Percentiles rank a stretch among this genome's conserved stretches.
Conservation (phyloP, 92 coral and sea anemone genomes). For the Virgularia gustaviana region DNA sequence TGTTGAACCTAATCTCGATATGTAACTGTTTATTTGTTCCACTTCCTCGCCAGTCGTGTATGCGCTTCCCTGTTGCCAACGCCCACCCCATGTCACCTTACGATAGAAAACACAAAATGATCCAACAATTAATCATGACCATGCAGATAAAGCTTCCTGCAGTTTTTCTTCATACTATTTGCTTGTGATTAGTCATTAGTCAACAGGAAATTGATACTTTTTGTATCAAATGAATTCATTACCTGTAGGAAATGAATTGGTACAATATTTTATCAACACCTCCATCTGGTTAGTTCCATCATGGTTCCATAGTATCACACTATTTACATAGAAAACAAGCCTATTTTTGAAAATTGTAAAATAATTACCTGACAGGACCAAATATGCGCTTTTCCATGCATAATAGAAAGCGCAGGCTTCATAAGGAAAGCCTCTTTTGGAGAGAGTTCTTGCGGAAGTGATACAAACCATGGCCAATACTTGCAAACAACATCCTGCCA, state of each 20-base stretch:
- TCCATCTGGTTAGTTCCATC: no score
- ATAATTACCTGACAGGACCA: slow-evolving; percentile 24
- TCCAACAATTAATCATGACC: no score
- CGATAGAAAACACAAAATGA: background rate
- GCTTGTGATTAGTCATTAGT: no score
- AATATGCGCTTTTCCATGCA: slow-evolving; percentile 23
- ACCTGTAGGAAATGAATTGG: no score
- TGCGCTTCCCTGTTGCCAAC: slow-evolving; percentile 22
- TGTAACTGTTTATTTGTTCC: slow-evolving; percentile 15
- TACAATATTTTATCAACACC: no score
- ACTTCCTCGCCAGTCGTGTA: slow-evolving; percentile 22
- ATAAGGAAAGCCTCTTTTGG: slow-evolving; percentile 9
- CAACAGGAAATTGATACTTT: no score
- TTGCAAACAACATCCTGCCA: slow-evolving; percentile 24
- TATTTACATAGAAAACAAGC: no score
- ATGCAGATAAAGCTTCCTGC: no score
- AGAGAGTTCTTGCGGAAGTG: slow-evolving; percentile 13
- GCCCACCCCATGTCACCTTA: slow-evolving; percentile 19
- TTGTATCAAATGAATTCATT: no score
- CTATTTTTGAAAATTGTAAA: background rate
- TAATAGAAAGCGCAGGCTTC: slow-evolving; percentile 27
- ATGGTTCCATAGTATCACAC: no score
- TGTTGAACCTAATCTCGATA: background rate
- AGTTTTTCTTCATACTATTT: no score
- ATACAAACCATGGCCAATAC: slow-evolving; percentile 15